These are phyloP conservation scores for Lycaon pictus DNA, from an alignment of 2,113 vertebrate species.

Conservation along the genomic window DNA sequence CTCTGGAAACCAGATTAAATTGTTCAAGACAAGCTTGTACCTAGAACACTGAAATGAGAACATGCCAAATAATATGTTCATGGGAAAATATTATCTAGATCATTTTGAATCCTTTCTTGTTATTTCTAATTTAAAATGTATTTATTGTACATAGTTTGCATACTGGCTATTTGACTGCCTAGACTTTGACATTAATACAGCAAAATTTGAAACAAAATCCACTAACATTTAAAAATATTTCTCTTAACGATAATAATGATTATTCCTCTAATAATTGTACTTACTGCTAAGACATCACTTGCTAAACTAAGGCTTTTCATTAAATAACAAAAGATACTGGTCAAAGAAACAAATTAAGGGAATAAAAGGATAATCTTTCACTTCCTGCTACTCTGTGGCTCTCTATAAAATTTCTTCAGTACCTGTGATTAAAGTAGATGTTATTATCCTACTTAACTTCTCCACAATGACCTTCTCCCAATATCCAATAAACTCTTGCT, in stretches of 20 bases:
- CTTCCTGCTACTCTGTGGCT: neutral
- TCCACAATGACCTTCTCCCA: neutral
- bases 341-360: slow-evolving; percentile 20
- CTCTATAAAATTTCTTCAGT: neutral
- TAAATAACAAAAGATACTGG: neutral
- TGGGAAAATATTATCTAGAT: neutral
- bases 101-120: neutral
- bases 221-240: neutral
- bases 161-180: neutral
- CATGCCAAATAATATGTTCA: neutral
- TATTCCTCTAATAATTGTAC: slow-evolving; percentile 27
- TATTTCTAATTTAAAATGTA: slow-evolving; percentile 4
- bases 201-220: neutral
- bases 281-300: neutral
- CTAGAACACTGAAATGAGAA: neutral
- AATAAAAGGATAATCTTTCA: neutral
- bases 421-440: neutral
- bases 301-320: slow-evolving; percentile 31
- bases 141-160: neutral
- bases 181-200: neutral
- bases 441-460: neutral
- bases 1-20: slow-evolving; percentile 41
- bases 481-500: neutral
- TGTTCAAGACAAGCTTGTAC: slow-evolving; percentile 4
- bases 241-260: neutral